Evolutionary conservation across 1,140 invertebrate genomes (phyloP).

Genomic region (Chelonus insularis): DNA sequence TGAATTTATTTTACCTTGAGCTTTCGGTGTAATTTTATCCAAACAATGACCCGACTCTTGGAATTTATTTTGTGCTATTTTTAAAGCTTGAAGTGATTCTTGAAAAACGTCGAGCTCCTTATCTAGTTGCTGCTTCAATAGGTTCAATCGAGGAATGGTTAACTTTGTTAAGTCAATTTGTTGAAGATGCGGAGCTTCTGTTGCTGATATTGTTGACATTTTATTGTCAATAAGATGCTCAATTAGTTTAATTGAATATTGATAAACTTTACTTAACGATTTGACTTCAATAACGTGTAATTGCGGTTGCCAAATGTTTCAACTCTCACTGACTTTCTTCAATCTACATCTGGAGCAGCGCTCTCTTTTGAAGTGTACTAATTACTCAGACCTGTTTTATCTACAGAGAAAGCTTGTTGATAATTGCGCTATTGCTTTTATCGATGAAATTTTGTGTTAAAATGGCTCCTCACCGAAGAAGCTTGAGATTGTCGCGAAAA

Average conservation of each 20-base stretch:
- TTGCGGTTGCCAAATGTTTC: too few relatives aligned
- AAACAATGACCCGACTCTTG: conserved; percentile 83
- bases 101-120: conserved; percentile 85
- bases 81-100: conserved; percentile 84
- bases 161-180: conserved; percentile 78
- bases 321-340: too few relatives aligned
- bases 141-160: conserved; percentile 75
- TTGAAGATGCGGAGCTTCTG: conserved; percentile 66
- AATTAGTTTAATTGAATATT: too few relatives aligned
- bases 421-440: neutral
- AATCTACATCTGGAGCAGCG: too few relatives aligned
- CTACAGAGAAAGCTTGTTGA: too few relatives aligned
- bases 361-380: too few relatives aligned
- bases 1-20: conserved; percentile 61
- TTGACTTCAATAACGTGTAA: too few relatives aligned
- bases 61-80: conserved; percentile 89
- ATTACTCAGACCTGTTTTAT: too few relatives aligned
- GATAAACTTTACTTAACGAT: too few relatives aligned
- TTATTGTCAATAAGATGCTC: too few relatives aligned
- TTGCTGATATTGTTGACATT: conserved; percentile 66
- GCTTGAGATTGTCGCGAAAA: conserved; percentile 27
- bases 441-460: conserved; percentile 22
- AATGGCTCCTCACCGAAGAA: conserved; percentile 53
- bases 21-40: conserved; percentile 74
- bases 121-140: conserved; percentile 85